A percentile compares a stretch with the other conserved stretches of the same genome.
Conservation (phyloP, 2,888 invertebrate species). For the Dasysyrphus albostriatus region DNA sequence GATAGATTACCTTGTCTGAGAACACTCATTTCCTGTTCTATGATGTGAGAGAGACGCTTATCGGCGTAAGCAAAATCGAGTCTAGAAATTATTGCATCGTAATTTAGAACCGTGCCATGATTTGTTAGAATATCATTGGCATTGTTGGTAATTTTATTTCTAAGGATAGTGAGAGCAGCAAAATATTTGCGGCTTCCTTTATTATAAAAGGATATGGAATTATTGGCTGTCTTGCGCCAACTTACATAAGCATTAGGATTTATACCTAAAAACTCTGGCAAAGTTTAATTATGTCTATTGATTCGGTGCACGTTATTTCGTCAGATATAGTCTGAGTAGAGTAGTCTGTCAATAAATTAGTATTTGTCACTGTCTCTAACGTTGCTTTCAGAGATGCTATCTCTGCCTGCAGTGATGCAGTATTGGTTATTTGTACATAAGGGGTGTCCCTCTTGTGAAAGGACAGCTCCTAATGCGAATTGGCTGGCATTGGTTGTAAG, state of each 20-base stretch:
- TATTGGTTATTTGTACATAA: too few species aligned
- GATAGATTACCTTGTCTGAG: neutral
- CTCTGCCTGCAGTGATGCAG: neutral
- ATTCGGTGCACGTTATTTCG: neutral
- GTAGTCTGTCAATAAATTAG: neutral
- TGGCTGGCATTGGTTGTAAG: too few species aligned
- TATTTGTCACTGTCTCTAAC: neutral
- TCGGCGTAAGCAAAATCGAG: slow-evolving; percentile 17
- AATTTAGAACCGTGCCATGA: slow-evolving; percentile 2
- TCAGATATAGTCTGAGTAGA: neutral
- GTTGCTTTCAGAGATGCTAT: slow-evolving; percentile 8
- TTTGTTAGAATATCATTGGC: slow-evolving; percentile 3
- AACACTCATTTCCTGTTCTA: slow-evolving; percentile 2
- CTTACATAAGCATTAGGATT: neutral
- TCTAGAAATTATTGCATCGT: slow-evolving; percentile 3
- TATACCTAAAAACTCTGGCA: neutral
- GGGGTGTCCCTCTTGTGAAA: too few species aligned
- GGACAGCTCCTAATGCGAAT: too few species aligned
- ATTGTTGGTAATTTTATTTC: slow-evolving; percentile 1
- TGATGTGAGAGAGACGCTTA: neutral
- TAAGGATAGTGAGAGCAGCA: neutral
- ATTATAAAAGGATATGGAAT: neutral
- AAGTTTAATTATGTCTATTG: neutral
- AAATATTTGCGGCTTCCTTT: slow-evolving; percentile 1
- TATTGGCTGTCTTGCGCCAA: neutral